A percentile compares a stretch with the other conserved stretches of the same genome.
phyloP scores from a whole-genome alignment of 2,797 vertebrate genomes.

The Australoheros facetus region DNA sequence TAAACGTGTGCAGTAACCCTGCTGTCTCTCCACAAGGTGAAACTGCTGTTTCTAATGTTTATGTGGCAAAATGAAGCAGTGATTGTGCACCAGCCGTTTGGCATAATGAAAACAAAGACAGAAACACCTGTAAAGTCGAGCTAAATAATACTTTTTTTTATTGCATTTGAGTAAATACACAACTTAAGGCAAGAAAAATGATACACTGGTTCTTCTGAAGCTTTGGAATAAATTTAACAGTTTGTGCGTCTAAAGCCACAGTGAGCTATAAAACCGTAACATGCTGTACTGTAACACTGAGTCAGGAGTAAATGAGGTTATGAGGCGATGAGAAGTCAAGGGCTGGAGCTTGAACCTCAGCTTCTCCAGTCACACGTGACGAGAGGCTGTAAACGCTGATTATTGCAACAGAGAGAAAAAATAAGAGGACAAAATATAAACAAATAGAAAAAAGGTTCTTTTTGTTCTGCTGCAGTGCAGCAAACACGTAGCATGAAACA shows the following conservation, averaged over 20 bases:
- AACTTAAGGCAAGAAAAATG: conserved; percentile 2
- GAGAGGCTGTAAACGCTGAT: neutral
- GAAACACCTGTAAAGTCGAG: neutral
- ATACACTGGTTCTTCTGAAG: neutral
- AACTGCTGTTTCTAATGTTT: neutral
- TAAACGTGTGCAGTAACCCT: rapidly evolving
- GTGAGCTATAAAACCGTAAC: conserved; percentile 21
- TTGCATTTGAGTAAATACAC: conserved; percentile 41
- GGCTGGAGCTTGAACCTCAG: neutral
- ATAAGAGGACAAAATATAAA: neutral
- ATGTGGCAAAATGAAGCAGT: neutral
- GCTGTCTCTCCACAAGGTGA: neutral
- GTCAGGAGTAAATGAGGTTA: neutral
- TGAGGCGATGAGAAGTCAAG: neutral
- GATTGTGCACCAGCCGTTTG: rapidly evolving
- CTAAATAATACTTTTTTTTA: conserved; percentile 55
- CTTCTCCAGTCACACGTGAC: neutral
- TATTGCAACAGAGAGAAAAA: neutral
- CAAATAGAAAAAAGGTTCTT: rapidly evolving
- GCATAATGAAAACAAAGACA: neutral
- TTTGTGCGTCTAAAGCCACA: conserved; percentile 15
- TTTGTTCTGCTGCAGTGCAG: neutral
- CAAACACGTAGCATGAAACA: neutral
- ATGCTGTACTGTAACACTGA: neutral
- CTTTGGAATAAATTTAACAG: conserved; percentile 11